These are phyloP conservation scores for Pristionchus fissidentatus DNA, from an alignment of 2,888 invertebrate genomes.

Conservation along the genomic window DNA sequence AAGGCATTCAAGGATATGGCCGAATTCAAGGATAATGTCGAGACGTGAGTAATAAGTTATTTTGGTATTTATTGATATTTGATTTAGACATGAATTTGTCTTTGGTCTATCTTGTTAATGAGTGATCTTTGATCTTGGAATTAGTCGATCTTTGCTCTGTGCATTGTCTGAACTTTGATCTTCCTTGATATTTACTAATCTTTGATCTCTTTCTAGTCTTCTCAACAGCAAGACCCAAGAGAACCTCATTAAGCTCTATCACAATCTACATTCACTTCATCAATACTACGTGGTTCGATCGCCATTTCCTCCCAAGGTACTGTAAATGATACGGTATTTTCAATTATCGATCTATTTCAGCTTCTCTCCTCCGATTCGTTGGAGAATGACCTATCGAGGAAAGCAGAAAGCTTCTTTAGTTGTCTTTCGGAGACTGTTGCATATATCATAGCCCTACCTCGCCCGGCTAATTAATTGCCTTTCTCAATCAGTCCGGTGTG, in stretches of 20 bases:
- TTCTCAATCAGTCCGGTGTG: not conserved
- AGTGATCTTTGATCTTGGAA: no score
- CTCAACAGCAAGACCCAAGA: no score
- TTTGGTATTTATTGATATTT: no score
- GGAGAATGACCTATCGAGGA: not conserved
- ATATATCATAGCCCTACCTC: not conserved
- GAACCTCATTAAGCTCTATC: not conserved
- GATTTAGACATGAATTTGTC: no score
- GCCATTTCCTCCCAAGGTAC: slow-evolving; percentile 40
- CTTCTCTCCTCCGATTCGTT: not conserved
- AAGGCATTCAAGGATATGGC: no score
- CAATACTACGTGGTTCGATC: not conserved
- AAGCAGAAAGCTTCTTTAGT: not conserved
- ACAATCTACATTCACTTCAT: not conserved
- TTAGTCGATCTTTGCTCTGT: no score
- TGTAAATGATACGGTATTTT: not conserved
- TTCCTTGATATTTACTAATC: no score
- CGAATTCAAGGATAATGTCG: no score
- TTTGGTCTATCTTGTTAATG: no score
- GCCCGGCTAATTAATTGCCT: not conserved
- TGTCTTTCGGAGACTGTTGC: not conserved
- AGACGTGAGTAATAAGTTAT: no score
- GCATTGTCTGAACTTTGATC: no score
- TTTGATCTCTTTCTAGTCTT: no score
- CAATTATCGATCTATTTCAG: not conserved